Conservation (phyloP, 2,113 vertebrate species). For the Tachycineta bicolor region DNA sequence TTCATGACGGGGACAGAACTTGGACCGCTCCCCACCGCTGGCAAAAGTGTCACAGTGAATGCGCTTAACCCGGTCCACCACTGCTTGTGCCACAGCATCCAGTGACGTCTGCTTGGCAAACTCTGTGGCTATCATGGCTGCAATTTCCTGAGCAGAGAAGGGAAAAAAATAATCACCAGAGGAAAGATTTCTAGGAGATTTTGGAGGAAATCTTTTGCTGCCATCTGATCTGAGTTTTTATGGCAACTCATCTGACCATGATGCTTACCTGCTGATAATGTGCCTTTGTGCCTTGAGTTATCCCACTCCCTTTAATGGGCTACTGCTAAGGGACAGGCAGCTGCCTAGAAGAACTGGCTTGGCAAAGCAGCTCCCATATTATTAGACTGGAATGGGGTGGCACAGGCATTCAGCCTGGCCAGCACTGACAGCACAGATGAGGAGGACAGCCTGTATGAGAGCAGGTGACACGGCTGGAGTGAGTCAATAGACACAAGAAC, state of each 20-base stretch:
- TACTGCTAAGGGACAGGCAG: not conserved
- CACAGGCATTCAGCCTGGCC: not conserved
- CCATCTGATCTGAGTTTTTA: not conserved
- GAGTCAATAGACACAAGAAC: not conserved
- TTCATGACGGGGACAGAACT: constrained; percentile 89
- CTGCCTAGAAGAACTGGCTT: not conserved
- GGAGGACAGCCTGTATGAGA: not conserved
- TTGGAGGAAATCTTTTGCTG: not conserved
- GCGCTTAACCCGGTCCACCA: constrained; percentile 92
- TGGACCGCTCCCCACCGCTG: constrained; percentile 88
- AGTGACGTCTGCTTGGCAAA: constrained; percentile 90
- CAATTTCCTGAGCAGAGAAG: constrained; percentile 83
- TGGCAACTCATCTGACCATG: not conserved
- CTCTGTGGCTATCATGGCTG: constrained; percentile 96
- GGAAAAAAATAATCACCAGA: not conserved
- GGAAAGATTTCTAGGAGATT: not conserved
- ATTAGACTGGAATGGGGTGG: not conserved
- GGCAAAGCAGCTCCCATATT: not conserved
- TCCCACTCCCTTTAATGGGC: not conserved
- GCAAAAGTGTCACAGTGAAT: constrained; percentile 91
- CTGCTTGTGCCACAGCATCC: constrained; percentile 90
- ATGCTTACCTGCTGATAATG: not conserved
- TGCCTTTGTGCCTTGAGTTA: not conserved
- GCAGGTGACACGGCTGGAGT: not conserved
- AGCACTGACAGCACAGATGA: not conserved